Conservation (phyloP, 2,888 invertebrate genomes). For the Rhorus exstirpatorius region DNA sequence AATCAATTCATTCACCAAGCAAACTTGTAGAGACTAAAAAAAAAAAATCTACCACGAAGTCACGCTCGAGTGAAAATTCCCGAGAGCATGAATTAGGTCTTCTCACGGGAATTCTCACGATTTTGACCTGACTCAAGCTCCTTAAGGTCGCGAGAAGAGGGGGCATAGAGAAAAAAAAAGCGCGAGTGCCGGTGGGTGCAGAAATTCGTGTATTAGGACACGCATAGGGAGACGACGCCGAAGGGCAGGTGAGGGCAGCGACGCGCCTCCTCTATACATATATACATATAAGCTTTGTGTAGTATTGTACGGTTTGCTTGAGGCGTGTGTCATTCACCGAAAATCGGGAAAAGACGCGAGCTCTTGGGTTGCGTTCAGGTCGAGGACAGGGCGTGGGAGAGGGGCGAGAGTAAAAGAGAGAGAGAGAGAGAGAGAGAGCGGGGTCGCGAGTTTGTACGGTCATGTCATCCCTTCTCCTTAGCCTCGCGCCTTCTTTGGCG, state of each 20-base stretch:
- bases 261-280: no score
- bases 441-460: constrained; percentile 22
- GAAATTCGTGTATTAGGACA: constrained; percentile 2
- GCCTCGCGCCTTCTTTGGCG: constrained; percentile 58
- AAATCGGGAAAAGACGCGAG: constrained; percentile 62
- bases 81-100: no score
- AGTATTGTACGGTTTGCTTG: constrained; percentile 36
- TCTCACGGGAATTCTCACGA: background rate
- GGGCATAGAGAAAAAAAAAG: constrained; percentile 1
- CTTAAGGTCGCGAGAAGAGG: background rate
- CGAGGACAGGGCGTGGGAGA: constrained; percentile 36
- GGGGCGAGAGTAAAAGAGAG: constrained; percentile 6
- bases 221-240: constrained; percentile 8
- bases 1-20: no score
- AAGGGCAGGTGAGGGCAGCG: constrained; percentile 28
- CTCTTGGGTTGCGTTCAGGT: constrained; percentile 40
- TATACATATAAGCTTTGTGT: constrained; percentile 58
- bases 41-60: background rate
- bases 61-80: no score
- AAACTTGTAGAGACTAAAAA: no score
- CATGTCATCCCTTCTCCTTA: constrained; percentile 40
- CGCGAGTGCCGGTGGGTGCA: background rate
- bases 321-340: constrained; percentile 68
- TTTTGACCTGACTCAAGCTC: constrained; percentile 8
- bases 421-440: background rate